Percentiles rank a stretch among this genome's conserved stretches.
Evolutionary conservation across 2,113 vertebrate genomes (phyloP).

Genomic region (Collichthys lucidus): DNA sequence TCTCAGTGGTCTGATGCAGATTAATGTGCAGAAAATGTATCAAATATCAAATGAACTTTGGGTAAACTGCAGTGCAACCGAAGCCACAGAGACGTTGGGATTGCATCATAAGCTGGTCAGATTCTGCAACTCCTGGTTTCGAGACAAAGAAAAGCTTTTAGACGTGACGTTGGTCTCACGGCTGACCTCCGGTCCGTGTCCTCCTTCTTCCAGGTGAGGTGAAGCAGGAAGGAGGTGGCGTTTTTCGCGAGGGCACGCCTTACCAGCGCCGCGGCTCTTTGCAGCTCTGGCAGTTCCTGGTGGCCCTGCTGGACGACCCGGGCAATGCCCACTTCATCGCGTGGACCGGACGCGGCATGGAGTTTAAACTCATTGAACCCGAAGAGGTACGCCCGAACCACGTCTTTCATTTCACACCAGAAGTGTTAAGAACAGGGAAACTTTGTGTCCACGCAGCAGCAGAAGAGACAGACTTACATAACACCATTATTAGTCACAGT

Average conservation of each 20-base stretch:
- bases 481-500: neutral
- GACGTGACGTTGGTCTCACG: neutral
- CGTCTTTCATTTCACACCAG: neutral
- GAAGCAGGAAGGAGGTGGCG: slow-evolving; percentile 89
- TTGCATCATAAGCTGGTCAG: neutral
- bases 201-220: slow-evolving; percentile 85
- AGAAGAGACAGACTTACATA: neutral
- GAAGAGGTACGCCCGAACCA: slow-evolving; percentile 88
- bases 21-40: slow-evolving; percentile 27
- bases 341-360: slow-evolving; percentile 99
- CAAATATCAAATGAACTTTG: neutral
- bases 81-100: neutral
- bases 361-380: slow-evolving; percentile 98
- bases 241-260: slow-evolving; percentile 90
- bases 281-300: slow-evolving; percentile 98
- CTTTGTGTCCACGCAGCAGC: neutral
- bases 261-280: slow-evolving; percentile 96
- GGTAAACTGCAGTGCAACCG: neutral
- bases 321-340: slow-evolving; percentile 96
- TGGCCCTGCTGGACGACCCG: slow-evolving; percentile 94
- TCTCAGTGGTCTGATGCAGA: slow-evolving; percentile 14
- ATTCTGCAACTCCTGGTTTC: neutral
- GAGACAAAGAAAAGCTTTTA: neutral
- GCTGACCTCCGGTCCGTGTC: neutral
- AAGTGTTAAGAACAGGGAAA: too few species aligned